These are phyloP conservation scores for Laspeyria flexula DNA, from an alignment of 2,888 invertebrate species.

Conservation along the genomic window DNA sequence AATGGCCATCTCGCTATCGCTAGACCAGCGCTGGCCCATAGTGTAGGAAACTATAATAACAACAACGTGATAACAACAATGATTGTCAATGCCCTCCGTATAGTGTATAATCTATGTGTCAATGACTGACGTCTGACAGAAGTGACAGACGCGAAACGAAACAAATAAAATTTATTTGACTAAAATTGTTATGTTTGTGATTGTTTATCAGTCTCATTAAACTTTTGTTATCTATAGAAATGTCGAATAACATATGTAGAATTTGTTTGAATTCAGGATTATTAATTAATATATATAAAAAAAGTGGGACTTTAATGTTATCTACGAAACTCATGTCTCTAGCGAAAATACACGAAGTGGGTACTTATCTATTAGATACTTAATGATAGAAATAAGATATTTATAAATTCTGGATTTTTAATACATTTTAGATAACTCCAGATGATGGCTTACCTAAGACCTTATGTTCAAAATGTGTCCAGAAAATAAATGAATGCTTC, in stretches of 20 bases:
- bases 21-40: too few species aligned
- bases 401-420: not conserved
- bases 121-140: too few species aligned
- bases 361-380: slow-evolving; percentile 29
- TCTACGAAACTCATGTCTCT: slow-evolving; percentile 67
- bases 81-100: too few species aligned
- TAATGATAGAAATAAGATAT: not conserved
- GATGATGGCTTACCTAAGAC: slow-evolving; percentile 67
- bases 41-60: too few species aligned
- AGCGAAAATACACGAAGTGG: slow-evolving; percentile 67
- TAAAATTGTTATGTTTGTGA: too few species aligned
- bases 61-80: too few species aligned
- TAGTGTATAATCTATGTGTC: too few species aligned
- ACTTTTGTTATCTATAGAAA: slow-evolving; percentile 1
- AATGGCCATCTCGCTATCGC: too few species aligned
- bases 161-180: too few species aligned
- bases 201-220: too few species aligned
- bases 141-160: too few species aligned
- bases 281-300: slow-evolving; percentile 59
- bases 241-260: slow-evolving; percentile 56
- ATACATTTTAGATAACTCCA: slow-evolving; percentile 63
- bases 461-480: slow-evolving; percentile 67
- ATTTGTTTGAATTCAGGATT: slow-evolving; percentile 59
- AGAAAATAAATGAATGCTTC: slow-evolving; percentile 62
- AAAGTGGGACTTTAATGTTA: slow-evolving; percentile 50